These are phyloP conservation scores for Drosophila grimshawi DNA, from an alignment of 1,140 invertebrate genomes.

Conservation along the genomic window DNA sequence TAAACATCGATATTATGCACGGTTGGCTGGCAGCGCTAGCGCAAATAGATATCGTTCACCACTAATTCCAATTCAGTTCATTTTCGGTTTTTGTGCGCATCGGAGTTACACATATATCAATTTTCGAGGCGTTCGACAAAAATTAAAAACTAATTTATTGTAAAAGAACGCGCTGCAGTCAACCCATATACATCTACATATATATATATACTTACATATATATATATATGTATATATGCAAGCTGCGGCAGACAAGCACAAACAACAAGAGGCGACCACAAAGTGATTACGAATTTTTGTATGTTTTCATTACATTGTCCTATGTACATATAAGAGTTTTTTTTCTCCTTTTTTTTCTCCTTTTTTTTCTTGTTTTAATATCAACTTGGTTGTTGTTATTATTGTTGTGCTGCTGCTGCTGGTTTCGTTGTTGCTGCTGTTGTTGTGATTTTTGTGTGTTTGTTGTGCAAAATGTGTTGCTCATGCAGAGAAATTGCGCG, in stretches of 20 bases:
- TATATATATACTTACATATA: neutral
- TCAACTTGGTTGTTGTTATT: slow-evolving; percentile 28
- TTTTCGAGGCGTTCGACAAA: slow-evolving; percentile 38
- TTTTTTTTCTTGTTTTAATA: slow-evolving; percentile 10
- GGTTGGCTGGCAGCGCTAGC: neutral
- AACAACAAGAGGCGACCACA: slow-evolving; percentile 19
- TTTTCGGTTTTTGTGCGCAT: slow-evolving; percentile 46
- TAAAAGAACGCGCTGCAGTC: slow-evolving; percentile 35
- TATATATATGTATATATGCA: slow-evolving; percentile 7
- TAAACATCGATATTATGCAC: neutral
- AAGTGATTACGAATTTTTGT: slow-evolving; percentile 74
- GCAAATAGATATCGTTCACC: slow-evolving; percentile 8
- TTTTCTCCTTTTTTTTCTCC: too few species aligned
- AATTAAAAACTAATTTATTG: slow-evolving; percentile 36
- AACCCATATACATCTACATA: slow-evolving; percentile 6
- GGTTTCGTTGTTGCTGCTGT: neutral
- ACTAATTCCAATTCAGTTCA: slow-evolving; percentile 37
- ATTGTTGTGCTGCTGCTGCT: slow-evolving; percentile 7
- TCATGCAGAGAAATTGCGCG: slow-evolving; percentile 16
- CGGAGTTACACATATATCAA: slow-evolving; percentile 26
- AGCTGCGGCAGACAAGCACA: slow-evolving; percentile 20
- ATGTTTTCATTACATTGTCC: slow-evolving; percentile 34
- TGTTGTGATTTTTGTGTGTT: slow-evolving; percentile 17
- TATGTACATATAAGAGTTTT: slow-evolving; percentile 18
- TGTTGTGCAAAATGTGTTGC: slow-evolving; percentile 24